A percentile compares a stretch with the other conserved stretches of the same genome.
Evolutionary conservation across 2,113 vertebrate genomes (phyloP).

Genomic region (Cyprinodon brontotheroides): DNA sequence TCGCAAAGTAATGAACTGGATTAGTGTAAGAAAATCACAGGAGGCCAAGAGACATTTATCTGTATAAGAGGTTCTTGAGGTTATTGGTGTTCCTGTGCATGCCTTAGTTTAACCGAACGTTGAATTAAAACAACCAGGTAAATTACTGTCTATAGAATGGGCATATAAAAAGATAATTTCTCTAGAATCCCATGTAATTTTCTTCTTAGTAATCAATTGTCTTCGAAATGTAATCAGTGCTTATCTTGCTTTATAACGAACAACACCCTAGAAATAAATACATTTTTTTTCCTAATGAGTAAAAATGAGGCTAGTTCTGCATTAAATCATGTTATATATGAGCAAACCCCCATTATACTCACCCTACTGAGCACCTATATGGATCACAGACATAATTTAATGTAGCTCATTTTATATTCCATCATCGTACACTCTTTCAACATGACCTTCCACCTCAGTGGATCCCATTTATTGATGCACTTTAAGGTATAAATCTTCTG

Average conservation of each 20-base stretch:
- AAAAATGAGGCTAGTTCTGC: slow-evolving; percentile 15
- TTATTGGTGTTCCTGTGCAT: slow-evolving; percentile 54
- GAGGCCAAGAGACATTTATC: background rate
- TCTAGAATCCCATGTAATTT: slow-evolving; percentile 19
- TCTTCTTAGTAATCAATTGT: slow-evolving; percentile 22
- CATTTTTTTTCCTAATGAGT: slow-evolving; percentile 41
- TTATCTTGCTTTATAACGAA: slow-evolving; percentile 13
- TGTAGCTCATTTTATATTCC: slow-evolving; percentile 61
- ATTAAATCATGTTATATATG: slow-evolving; percentile 50
- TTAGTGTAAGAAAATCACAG: slow-evolving; percentile 72
- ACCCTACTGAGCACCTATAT: slow-evolving; percentile 33
- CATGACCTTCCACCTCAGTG: slow-evolving; percentile 57
- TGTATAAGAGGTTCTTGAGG: slow-evolving; percentile 2
- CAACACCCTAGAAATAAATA: slow-evolving; percentile 11
- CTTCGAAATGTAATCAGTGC: slow-evolving; percentile 21
- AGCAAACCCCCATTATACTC: slow-evolving; percentile 38
- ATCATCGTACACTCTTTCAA: slow-evolving; percentile 60
- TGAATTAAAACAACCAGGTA: slow-evolving; percentile 30
- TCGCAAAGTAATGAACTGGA: slow-evolving; percentile 75
- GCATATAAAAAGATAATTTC: slow-evolving; percentile 16
- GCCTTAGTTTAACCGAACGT: slow-evolving; percentile 44
- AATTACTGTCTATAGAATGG: slow-evolving; percentile 19
- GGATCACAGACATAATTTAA: slow-evolving; percentile 50
- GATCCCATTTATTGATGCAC: slow-evolving; percentile 56
- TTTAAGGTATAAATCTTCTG: slow-evolving; percentile 67